Evolutionary conservation across 2,113 vertebrate species (phyloP).

Genomic region (Daboia siamensis): DNA sequence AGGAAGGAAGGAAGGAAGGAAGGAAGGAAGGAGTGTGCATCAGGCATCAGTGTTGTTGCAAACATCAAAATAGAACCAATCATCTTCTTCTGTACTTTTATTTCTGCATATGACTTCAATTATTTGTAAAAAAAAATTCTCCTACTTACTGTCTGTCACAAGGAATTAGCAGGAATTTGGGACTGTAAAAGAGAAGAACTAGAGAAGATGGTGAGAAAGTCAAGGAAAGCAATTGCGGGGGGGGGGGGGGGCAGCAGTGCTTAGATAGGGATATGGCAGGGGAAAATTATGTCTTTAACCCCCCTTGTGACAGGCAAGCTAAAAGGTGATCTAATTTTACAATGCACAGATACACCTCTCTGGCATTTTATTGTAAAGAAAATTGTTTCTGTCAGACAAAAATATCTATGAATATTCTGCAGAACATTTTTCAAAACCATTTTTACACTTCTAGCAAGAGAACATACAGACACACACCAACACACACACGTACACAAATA

Average conservation of each 20-base stretch:
- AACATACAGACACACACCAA: neutral
- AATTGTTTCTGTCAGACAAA: neutral
- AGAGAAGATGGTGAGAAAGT: neutral
- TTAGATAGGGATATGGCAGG: neutral
- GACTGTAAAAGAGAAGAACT: neutral
- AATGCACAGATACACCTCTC: constrained; percentile 10
- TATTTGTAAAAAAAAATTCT: neutral
- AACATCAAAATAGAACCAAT: neutral
- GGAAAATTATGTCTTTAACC: constrained; percentile 17
- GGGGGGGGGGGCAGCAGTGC: accelerated
- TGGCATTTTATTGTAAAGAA: neutral
- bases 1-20: neutral
- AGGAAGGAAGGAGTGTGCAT: neutral
- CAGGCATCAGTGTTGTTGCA: neutral
- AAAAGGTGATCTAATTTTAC: constrained; percentile 27
- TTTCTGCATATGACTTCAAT: neutral
- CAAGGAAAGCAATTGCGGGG: accelerated
- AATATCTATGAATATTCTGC: neutral
- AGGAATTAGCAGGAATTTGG: neutral
- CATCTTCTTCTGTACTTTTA: neutral
- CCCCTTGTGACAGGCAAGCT: constrained; percentile 13
- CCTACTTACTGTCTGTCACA: neutral
- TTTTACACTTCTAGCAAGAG: neutral
- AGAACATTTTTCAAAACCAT: neutral
- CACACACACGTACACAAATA: too few species aligned